A percentile compares a stretch with the other conserved stretches of the same genome.
phyloP scores from a whole-genome alignment of 2,888 invertebrate genomes.

The Drosophila setosimentum region DNA sequence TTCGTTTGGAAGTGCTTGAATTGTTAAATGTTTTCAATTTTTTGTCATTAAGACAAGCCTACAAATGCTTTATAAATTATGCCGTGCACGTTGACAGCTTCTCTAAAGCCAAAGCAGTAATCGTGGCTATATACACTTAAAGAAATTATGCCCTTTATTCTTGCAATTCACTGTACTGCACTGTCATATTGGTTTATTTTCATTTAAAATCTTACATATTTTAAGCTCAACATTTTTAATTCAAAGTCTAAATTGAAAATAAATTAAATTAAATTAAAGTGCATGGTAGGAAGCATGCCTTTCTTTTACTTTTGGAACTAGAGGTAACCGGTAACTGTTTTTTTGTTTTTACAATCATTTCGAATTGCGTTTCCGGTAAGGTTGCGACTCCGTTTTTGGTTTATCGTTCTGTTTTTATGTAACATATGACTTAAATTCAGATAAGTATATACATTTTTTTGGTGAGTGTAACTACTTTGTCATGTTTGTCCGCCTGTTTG shows the following conservation, averaged over 20 bases:
- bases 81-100: conserved; percentile 65
- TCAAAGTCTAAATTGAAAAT: background rate
- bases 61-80: conserved; percentile 72
- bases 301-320: background rate
- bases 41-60: conserved; percentile 81
- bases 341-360: too few species aligned
- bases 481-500: conserved; percentile 3
- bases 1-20: conserved; percentile 66
- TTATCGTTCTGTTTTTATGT: background rate
- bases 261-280: background rate
- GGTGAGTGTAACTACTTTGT: conserved; percentile 4
- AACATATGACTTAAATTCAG: background rate
- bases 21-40: conserved; percentile 72
- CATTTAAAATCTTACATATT: background rate
- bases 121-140: conserved; percentile 2
- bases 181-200: background rate
- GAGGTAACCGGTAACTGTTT: too few species aligned
- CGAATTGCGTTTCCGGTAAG: background rate
- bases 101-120: conserved; percentile 15
- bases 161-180: background rate
- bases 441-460: background rate
- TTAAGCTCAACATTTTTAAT: background rate
- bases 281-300: background rate
- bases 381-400: background rate
- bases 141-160: background rate